phyloP scores from a whole-genome alignment of 2,888 invertebrate genomes.

The Catocala nupta region DNA sequence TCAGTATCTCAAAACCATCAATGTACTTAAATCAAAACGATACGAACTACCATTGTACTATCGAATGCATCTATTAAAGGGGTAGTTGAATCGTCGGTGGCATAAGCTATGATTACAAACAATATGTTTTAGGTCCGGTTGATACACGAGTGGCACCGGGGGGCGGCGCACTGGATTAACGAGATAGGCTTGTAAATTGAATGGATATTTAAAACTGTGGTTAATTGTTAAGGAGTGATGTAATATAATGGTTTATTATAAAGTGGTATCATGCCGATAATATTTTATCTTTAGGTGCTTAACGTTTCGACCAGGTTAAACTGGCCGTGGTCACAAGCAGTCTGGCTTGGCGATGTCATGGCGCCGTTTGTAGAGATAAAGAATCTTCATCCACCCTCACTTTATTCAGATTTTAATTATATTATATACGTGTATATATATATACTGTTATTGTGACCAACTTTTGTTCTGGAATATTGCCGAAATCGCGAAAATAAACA shows the following conservation, averaged over 20 bases:
- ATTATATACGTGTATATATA: no score
- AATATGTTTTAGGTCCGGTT: conserved; percentile 81
- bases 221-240: conserved; percentile 10
- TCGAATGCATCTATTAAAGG: conserved; percentile 30
- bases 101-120: conserved; percentile 78
- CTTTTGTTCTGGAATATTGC: no score
- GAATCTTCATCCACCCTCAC: no score
- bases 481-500: no score
- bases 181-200: conserved; percentile 15
- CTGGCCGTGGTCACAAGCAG: no score
- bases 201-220: conserved; percentile 5
- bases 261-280: no score
- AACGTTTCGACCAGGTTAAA: no score
- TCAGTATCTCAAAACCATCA: conserved; percentile 15
- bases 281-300: no score
- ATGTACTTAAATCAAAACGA: conserved; percentile 39
- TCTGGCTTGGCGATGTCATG: no score
- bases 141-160: conserved; percentile 31
- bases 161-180: conserved; percentile 47
- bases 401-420: no score
- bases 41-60: conserved; percentile 10
- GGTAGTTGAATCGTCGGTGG: conserved; percentile 65
- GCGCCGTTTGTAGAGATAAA: no score
- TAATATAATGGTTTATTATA: neutral
- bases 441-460: no score